Evolutionary conservation across 1,140 invertebrate species (phyloP).

Genomic region (Wiebesia pumilae): DNA sequence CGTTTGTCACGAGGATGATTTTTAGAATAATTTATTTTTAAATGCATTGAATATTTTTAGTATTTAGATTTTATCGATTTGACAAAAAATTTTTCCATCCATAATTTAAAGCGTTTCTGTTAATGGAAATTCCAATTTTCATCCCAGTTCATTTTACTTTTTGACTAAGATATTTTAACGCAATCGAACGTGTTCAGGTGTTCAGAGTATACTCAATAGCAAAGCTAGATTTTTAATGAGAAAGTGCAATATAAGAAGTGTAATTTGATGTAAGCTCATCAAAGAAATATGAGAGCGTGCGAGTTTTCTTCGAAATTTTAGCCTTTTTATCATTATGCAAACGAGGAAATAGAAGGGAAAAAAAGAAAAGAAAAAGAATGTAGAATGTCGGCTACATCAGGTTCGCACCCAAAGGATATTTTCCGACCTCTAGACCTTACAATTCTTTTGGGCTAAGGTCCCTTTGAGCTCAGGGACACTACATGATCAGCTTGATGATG

Average conservation of each 20-base stretch:
- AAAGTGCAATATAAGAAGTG: slow-evolving; percentile 50
- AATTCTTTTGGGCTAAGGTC: background rate
- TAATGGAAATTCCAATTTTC: slow-evolving; percentile 27
- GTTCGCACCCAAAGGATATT: background rate
- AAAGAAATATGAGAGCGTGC: slow-evolving; percentile 17
- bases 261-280: slow-evolving; percentile 28
- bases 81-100: background rate
- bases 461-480: background rate
- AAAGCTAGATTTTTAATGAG: slow-evolving; percentile 41
- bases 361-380: slow-evolving; percentile 18
- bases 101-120: background rate
- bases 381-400: background rate
- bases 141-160: slow-evolving; percentile 27
- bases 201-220: slow-evolving; percentile 22
- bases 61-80: slow-evolving; percentile 4
- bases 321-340: slow-evolving; percentile 9
- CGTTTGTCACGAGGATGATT: background rate
- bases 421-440: background rate
- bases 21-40: slow-evolving; percentile 1
- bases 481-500: background rate
- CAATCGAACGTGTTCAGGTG: slow-evolving; percentile 47
- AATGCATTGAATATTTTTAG: background rate
- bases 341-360: slow-evolving; percentile 26
- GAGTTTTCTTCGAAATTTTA: slow-evolving; percentile 17
- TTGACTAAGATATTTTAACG: slow-evolving; percentile 42